A percentile compares a stretch with the other conserved stretches of the same genome.
Conservation (phyloP, 2,113 vertebrate species). For the Eublepharis macularius region DNA sequence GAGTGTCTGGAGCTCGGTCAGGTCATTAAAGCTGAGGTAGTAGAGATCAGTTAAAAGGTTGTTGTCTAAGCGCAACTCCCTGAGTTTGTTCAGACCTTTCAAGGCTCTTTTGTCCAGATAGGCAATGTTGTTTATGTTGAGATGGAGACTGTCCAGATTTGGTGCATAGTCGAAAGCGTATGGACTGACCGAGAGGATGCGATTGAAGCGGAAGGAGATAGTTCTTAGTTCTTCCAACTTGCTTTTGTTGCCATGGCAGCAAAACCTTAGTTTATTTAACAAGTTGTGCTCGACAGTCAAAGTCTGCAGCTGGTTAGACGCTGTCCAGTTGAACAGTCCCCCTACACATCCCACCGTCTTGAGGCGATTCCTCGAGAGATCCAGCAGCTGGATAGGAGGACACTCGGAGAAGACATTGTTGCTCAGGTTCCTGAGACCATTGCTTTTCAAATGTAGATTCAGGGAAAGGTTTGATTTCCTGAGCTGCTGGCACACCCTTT, state of each 20-base stretch:
- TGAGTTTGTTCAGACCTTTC: constrained; percentile 66
- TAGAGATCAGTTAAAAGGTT: constrained; percentile 83
- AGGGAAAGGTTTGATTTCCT: constrained; percentile 24
- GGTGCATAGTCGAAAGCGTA: constrained; percentile 73
- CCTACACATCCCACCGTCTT: neutral
- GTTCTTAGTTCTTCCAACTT: constrained; percentile 15
- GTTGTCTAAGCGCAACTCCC: constrained; percentile 80
- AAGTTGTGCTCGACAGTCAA: constrained; percentile 78
- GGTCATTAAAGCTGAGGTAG: constrained; percentile 66
- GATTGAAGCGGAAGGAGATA: constrained; percentile 81
- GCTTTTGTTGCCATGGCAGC: neutral
- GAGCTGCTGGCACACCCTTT: constrained; percentile 59
- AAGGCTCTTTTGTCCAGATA: constrained; percentile 68
- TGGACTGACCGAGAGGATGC: constrained; percentile 59
- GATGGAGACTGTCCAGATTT: constrained; percentile 59
- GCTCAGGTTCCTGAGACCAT: constrained; percentile 28
- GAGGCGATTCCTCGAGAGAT: constrained; percentile 75
- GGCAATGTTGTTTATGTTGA: constrained; percentile 83
- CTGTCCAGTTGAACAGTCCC: constrained; percentile 20
- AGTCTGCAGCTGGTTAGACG: neutral
- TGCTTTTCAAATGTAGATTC: constrained; percentile 48
- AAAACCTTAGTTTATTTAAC: constrained; percentile 31
- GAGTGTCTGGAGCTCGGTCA: constrained; percentile 72
- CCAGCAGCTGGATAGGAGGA: constrained; percentile 59
- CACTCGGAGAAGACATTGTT: constrained; percentile 27